These are phyloP conservation scores for Cyrtodaria siliqua DNA, from an alignment of 2,888 invertebrate species.

Conservation along the genomic window DNA sequence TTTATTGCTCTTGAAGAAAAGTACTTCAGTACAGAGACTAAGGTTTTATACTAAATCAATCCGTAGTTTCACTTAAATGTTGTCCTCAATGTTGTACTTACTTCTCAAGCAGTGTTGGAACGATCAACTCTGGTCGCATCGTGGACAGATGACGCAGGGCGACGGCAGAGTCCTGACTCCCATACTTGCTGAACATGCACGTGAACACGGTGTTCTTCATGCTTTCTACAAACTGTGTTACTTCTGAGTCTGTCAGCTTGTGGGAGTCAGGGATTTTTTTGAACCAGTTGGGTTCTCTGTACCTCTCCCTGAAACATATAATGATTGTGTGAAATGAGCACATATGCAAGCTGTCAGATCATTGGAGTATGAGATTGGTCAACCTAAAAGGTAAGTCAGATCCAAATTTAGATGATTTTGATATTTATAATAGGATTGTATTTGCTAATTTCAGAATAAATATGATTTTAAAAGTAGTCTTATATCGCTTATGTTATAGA, in stretches of 20 bases:
- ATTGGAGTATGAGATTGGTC: too few relatives aligned
- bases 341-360: too few relatives aligned
- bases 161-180: constrained; percentile 88
- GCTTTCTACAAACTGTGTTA: constrained; percentile 92
- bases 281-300: constrained; percentile 88
- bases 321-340: not conserved
- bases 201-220: constrained; percentile 92
- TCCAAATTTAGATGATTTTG: too few relatives aligned
- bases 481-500: too few relatives aligned
- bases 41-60: too few relatives aligned
- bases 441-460: too few relatives aligned
- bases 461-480: too few relatives aligned
- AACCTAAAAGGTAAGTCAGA: too few relatives aligned
- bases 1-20: too few relatives aligned
- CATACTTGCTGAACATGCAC: constrained; percentile 92
- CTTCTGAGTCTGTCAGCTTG: constrained; percentile 92
- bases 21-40: too few relatives aligned
- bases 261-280: constrained; percentile 90
- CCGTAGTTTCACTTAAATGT: too few relatives aligned
- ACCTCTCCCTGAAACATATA: constrained; percentile 78
- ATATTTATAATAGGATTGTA: too few relatives aligned
- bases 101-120: constrained; percentile 93
- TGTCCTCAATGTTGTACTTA: constrained; percentile 74
- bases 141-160: constrained; percentile 92
- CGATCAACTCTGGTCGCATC: constrained; percentile 92